Evolutionary conservation across 2,797 vertebrate genomes (phyloP).

Genomic region (Brachymystax lenok): DNA sequence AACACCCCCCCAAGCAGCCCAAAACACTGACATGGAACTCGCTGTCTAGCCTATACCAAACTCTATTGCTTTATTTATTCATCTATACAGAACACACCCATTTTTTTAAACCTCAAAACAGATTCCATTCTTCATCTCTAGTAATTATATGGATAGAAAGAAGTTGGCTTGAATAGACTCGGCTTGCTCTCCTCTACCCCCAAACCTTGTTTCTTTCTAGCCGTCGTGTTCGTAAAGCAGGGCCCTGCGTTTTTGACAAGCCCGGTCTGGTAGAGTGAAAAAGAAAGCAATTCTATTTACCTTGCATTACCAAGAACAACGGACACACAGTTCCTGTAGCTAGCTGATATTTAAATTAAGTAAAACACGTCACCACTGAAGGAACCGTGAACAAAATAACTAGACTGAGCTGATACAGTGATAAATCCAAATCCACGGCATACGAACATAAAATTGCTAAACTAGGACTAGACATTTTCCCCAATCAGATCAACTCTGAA

Average conservation of each 20-base stretch:
- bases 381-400: not conserved
- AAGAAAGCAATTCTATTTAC: not conserved
- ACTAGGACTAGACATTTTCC: no score
- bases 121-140: not conserved
- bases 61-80: conserved; percentile 31
- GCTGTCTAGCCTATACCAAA: conserved; percentile 30
- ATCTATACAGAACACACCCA: conserved; percentile 5
- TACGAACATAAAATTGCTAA: not conserved
- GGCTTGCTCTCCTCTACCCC: not conserved
- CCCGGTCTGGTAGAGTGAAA: not conserved
- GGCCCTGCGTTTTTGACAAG: not conserved
- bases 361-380: not conserved
- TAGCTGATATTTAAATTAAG: not conserved
- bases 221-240: not conserved
- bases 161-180: not conserved
- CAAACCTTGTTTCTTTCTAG: not conserved
- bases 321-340: not conserved
- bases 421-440: not conserved
- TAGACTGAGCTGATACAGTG: not conserved
- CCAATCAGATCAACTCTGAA: no score
- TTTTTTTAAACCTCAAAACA: not conserved
- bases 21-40: conserved; percentile 56
- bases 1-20: conserved; percentile 31
- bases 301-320: not conserved
- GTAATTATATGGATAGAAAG: no score